Base-by-base conservation (phyloP, 1,140 invertebrate genomes). In the Temnothorax curvispinosus region DNA sequence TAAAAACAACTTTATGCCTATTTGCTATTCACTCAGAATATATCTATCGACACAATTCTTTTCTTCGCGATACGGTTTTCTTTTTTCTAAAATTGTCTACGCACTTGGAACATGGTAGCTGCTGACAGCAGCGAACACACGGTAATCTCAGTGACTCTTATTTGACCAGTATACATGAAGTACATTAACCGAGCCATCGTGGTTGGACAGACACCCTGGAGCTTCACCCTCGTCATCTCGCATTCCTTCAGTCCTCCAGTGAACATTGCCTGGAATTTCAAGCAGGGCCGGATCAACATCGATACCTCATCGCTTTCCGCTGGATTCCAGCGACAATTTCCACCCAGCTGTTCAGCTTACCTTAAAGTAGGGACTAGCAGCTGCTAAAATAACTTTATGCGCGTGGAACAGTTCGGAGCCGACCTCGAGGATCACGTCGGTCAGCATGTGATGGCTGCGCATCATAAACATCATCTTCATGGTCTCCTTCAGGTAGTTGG, bases 301-400 rank as follows among this genome's bases (percentile, higher is more conserved):
- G 13, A 50, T 13, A 27, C 27, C 27, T 21, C 21, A 21, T 21
- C 27, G 27, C 27, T 27, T 27, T 27, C 27, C 27, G 27, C 27
- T 27, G 27, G 27, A 27, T 50, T 13, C 8, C 41, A 44, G 8
- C 8, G 8, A 44, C 8, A 1, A 44, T 44, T 27, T 27, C 27
- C 27, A 27, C 27, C 27, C 27, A 41, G 3, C 27, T 27, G 27
- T 32, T 3, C 3, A 60, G 62, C 58, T 93, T 93, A 98, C 97
- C 96, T 99, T 98, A 93, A 99, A 99, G 94, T 99, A 99, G 3
- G 98, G 98, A 95, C 98, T 99, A 80, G 98, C 98, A 1, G 98
- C 98, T 5, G 99, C 98, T 60, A 99, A 95, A 41, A 99, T 97
- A 18, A 99, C 97, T 96, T 98, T 97, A 94, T 99, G 99, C 3